Base-by-base conservation (phyloP, 37 sponge, comb jelly and placozoan genomes). In the Mnemiopsis leidyi region DNA sequence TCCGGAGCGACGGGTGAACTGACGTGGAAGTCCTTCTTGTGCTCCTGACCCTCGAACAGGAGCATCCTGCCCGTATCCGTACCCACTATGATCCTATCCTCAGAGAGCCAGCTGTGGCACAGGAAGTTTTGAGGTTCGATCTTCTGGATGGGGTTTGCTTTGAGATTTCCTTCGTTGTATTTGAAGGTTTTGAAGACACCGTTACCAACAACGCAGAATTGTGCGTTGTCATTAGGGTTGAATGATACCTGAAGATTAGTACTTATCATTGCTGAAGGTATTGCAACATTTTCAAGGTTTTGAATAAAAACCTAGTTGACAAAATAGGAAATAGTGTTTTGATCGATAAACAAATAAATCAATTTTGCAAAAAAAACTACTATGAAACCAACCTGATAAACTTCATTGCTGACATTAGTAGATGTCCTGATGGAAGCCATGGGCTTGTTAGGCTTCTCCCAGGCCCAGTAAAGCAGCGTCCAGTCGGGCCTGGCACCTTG, bases 181-280 rank as follows among this genome's bases (percentile, higher is more conserved):
- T 97, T 95, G 68, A 94, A 96, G 38, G 96, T 94, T 39, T 98
- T 98, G 96, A 95, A 97, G 69, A 98, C 94, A 48, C 93, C 94
- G 38, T 97, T 96, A n/a, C 98, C 98, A 0, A 94, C 94, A 33
- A 98, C 95, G 92, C 96, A 97, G 29, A 98, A 40, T 24, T 95
- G 96, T 25, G 99, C 95, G 94, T 98, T 98, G 95, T 98, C 99
- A 61, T 95, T 92, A 32, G 97, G 99, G 83, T 96, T 98, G 96
- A 98, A 98, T n/a, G 97, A 95, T 13, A 98, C 96, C 97, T 98
- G 93, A 21, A 0, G 9, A 68, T n/a, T n/a, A n/a, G n/a, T n/a
- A n/a, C n/a, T n/a, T n/a, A n/a, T 25, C 23, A 73, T 73, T 73
- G 28, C 28, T 7, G n/a, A 16, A 73, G 24, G 24, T 16, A 7